Base-by-base conservation (phyloP, 2,113 vertebrate species). In the Oplegnathus fasciatus region DNA sequence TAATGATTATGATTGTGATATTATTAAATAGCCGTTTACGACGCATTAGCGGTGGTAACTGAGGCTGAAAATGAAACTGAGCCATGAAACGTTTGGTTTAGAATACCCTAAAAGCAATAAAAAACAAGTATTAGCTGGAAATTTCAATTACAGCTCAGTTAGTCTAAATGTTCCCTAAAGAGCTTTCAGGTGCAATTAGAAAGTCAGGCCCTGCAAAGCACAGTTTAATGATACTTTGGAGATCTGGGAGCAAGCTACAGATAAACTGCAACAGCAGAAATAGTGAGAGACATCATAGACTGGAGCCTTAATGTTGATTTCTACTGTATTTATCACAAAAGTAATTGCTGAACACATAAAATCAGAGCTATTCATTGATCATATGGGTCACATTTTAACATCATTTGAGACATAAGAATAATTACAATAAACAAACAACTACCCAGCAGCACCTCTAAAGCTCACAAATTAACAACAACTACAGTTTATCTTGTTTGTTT, bases 141-240 rank as follows among this genome's bases (percentile, higher is more conserved):
- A 82, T 73, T 65, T 55, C 32, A 82, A 71, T 79, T 75, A 65
- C 46, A 61, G 66, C 46, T 84, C 34, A 74, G 82, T 69, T 74
- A 13, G 24, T 55, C 2, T 57, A 72, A 84, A 73, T 37, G 77
- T 78, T 91, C 82, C 73, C 73, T 40, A 1, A 70, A 70, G 82
- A 85, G 60, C 81, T 64, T 30, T 42, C 32, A 61, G 48, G 54
- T 65, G 66, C 66, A 80, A 80, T 79, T 5, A 81, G 20, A 32
- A 34, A 1, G 0, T 22, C 28, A 1, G 68, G 74, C 64, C 6
- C 70, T 50, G 55, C 44, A 52, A 80, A 84, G 70, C 55, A 13
- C 60, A 22, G 6, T 75, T 44, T 40, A 66, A 84, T 66, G 48
- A 50, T 24, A n/a, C 50, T 66, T 24, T 8, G 64, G 52, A 84